Base-by-base conservation (phyloP, 1,140 invertebrate species). In the Telenomus remus region DNA sequence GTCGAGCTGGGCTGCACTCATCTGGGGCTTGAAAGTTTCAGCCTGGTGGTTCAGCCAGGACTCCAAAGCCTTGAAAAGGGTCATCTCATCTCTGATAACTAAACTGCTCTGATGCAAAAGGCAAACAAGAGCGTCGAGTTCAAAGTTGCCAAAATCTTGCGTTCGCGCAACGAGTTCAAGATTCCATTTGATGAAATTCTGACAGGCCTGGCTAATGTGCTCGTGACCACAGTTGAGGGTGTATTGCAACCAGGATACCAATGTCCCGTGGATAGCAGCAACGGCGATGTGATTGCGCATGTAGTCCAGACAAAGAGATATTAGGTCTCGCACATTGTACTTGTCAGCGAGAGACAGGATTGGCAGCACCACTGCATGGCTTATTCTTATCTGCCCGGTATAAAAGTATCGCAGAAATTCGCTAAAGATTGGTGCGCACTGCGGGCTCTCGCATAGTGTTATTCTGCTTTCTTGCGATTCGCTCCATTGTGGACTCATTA, bases 141-240 rank as follows among this genome's bases (percentile, higher is more conserved):
- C 95, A 79, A 97, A 92, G 78, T 94, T 93, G 0, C 91, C 91
- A 85, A 97, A 97, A 80, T 97, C 95, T 4, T 90, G 88, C 10
- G 93, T 93, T 66, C 92, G 90, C 14, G 94, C 92, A 15, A 97
- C 93, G 74, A 93, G 90, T 82, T 96, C 94, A 71, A 98, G 91
- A 87, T 98, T 98, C 94, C 95, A 96, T 84, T 95, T 95, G 14
- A 97, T 92, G 83, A 96, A 98, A 80, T 95, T 93, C 78, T 93
- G 90, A 82, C 95, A 96, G 1, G 89, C 90, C 85, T 92, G 82
- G 33, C 94, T 93, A 16, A 96, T 92, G 63, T 93, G 89, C 46
- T 91, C 87, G 82, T 98, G 95, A 34, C 93, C 93, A 83, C 95
- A 95, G 27, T 94, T 92, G 49, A 93, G 90, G 3, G 94, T 94